These are phyloP conservation scores for Lepidothrix coronata DNA, from an alignment of 2,113 vertebrate species.

Conservation along the genomic window DNA sequence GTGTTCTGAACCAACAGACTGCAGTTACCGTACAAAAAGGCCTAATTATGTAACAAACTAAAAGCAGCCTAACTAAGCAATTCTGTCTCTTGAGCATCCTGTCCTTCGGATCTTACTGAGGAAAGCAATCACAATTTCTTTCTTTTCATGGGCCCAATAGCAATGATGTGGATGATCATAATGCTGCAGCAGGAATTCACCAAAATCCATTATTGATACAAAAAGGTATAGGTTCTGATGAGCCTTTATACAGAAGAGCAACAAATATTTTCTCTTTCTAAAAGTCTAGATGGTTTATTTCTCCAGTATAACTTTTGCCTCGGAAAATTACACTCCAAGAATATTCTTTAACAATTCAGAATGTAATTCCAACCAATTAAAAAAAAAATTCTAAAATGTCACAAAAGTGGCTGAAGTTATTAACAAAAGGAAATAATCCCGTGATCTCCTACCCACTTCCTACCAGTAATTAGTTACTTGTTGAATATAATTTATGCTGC, in stretches of 20 bases:
- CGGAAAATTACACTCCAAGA: neutral
- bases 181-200: constrained; percentile 36
- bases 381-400: neutral
- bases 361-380: neutral
- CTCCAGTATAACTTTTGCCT: neutral
- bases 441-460: constrained; percentile 1
- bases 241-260: neutral
- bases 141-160: constrained; percentile 60
- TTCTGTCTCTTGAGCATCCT: constrained; percentile 49
- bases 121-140: constrained; percentile 44
- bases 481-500: constrained; percentile 66
- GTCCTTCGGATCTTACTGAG: constrained; percentile 32
- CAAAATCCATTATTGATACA: constrained; percentile 40
- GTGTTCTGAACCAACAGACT: neutral
- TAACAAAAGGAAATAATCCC: constrained; percentile 45
- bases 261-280: neutral
- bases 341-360: neutral
- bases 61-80: constrained; percentile 52
- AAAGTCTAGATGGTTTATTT: neutral
- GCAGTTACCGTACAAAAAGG: constrained; percentile 42
- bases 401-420: neutral
- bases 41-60: constrained; percentile 48
- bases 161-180: constrained; percentile 25
- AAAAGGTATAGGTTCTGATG: constrained; percentile 17
- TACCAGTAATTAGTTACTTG: constrained; percentile 67